A percentile compares a stretch with the other conserved stretches of the same genome.
These are phyloP conservation scores for Cynaeus angustus DNA, from an alignment of 2,888 invertebrate genomes.

Conservation along the genomic window DNA sequence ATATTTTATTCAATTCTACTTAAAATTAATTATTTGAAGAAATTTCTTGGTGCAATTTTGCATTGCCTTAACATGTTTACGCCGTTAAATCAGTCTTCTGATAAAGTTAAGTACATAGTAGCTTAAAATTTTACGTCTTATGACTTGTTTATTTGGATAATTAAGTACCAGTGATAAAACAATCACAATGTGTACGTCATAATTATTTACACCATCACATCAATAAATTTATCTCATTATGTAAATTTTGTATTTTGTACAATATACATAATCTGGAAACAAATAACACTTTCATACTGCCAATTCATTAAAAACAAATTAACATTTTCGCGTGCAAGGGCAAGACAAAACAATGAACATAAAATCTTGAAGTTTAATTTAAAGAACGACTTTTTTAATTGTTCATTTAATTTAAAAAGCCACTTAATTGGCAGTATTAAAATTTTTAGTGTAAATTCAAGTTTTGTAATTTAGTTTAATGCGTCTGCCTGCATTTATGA, in stretches of 20 bases:
- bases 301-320: conserved; percentile 16
- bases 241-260: no score
- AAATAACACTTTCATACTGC: background rate
- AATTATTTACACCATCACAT: background rate
- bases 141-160: conserved; percentile 1
- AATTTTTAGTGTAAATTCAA: no score
- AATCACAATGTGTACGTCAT: background rate
- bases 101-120: background rate
- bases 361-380: conserved; percentile 28
- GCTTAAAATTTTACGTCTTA: background rate
- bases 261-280: conserved; percentile 1
- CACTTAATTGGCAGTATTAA: conserved; percentile 5
- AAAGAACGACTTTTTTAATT: conserved; percentile 22
- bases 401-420: conserved; percentile 8
- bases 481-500: no score
- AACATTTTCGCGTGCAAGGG: conserved; percentile 23
- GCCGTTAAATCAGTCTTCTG: background rate
- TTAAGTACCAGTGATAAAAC: conserved; percentile 5
- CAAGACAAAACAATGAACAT: conserved; percentile 21
- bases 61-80: background rate
- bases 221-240: no score
- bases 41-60: no score
- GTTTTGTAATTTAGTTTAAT: no score
- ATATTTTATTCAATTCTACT: no score
- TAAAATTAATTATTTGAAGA: no score